Evolutionary conservation across 1,140 invertebrate species (phyloP).

Genomic region (Stegodyphus mimosarum): DNA sequence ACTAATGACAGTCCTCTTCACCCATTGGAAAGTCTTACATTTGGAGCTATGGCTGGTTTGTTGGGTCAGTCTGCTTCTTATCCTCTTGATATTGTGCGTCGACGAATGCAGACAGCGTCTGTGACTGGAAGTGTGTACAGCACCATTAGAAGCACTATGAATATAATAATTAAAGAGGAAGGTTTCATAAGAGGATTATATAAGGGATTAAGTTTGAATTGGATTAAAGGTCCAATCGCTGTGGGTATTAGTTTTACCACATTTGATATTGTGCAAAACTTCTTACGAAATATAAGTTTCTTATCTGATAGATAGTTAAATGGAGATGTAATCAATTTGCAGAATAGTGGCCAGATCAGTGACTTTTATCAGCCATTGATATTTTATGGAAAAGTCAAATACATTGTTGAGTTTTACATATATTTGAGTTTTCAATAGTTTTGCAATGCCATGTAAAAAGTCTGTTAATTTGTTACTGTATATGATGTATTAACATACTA

Average conservation of each 20-base stretch:
- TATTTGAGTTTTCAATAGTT: no score
- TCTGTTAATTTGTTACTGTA: no score
- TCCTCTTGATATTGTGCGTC: constrained; percentile 90
- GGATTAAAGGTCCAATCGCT: constrained; percentile 98
- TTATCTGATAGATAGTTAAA: not conserved
- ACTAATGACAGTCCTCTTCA: constrained; percentile 52
- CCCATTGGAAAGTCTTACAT: constrained; percentile 73
- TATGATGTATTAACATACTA: no score
- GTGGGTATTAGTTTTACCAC: constrained; percentile 98
- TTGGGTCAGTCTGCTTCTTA: constrained; percentile 96
- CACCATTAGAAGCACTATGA: constrained; percentile 63
- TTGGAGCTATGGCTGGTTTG: constrained; percentile 92
- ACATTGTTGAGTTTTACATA: no score
- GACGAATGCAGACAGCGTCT: constrained; percentile 84
- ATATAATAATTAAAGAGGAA: constrained; percentile 76
- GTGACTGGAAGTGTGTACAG: constrained; percentile 68
- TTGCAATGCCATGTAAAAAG: no score
- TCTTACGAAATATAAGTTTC: constrained; percentile 66
- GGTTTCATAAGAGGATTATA: constrained; percentile 91
- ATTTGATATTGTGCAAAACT: constrained; percentile 84
- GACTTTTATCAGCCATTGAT: no score
- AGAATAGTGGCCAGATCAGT: no score
- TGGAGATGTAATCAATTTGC: not conserved
- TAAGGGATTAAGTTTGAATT: constrained; percentile 99
- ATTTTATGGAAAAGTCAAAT: no score